phyloP scores from a whole-genome alignment of 2,113 vertebrate species.

The Antechinus stuartii region DNA sequence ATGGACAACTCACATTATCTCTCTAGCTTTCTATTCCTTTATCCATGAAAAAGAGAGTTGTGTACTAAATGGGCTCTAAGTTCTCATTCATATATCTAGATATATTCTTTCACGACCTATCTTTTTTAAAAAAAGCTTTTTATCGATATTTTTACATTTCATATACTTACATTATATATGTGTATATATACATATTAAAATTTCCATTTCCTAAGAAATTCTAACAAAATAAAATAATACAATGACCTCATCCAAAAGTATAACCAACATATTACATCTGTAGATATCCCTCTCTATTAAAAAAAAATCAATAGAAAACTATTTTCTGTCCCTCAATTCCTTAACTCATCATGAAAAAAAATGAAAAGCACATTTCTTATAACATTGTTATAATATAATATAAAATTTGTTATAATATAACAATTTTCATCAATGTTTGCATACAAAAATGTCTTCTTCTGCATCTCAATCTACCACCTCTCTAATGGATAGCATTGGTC shows the following conservation, averaged over 20 bases:
- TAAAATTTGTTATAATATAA: too few species aligned
- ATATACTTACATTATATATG: background rate
- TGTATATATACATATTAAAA: background rate
- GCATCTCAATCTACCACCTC: too few species aligned
- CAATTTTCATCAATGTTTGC: too few species aligned
- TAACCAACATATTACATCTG: background rate
- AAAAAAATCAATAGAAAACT: background rate
- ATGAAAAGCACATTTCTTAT: background rate
- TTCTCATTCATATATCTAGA: background rate
- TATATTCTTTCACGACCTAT: background rate
- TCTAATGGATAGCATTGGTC: too few species aligned
- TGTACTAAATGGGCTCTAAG: background rate
- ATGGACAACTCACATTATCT: background rate
- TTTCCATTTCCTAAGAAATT: background rate
- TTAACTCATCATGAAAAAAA: background rate
- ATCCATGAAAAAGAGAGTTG: background rate
- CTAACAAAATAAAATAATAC: background rate
- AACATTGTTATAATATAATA: too few species aligned
- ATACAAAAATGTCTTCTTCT: too few species aligned
- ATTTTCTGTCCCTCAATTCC: background rate
- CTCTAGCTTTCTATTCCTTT: background rate
- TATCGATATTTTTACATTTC: background rate
- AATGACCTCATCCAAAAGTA: background rate
- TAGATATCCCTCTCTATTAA: too few species aligned
- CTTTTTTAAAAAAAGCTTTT: background rate